phyloP scores from a whole-genome alignment of 2,113 vertebrate species.

The Mola mola region DNA sequence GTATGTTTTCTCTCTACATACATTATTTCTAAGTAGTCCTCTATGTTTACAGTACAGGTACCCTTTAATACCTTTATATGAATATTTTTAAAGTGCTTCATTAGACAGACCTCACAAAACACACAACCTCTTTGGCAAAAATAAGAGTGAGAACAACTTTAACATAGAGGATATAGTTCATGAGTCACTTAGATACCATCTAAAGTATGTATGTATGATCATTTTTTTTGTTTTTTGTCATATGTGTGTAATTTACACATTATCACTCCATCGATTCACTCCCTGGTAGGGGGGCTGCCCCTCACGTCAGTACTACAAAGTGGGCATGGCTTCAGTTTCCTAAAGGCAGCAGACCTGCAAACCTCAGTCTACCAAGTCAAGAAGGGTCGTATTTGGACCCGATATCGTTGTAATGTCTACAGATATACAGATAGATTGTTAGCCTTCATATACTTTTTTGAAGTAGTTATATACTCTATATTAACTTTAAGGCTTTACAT shows the following conservation, averaged over 20 bases:
- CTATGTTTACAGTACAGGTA: not conserved
- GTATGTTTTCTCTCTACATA: conserved; percentile 2
- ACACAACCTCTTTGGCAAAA: conserved; percentile 50
- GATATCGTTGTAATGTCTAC: conserved; percentile 26
- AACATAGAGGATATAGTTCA: no score
- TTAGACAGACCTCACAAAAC: conserved; percentile 31
- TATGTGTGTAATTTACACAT: not conserved
- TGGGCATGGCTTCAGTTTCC: conserved; percentile 75
- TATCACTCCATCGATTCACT: not conserved
- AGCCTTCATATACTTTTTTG: conserved; percentile 10
- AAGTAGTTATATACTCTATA: conserved; percentile 9
- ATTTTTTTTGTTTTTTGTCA: no score
- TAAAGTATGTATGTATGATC: no score
- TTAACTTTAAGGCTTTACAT: conserved; percentile 62
- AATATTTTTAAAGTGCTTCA: conserved; percentile 54
- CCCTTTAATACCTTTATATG: not conserved
- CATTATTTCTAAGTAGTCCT: not conserved
- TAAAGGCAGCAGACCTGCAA: conserved; percentile 61
- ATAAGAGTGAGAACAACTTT: conserved; percentile 8
- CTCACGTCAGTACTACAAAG: conserved; percentile 50
- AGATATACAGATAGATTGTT: conserved; percentile 19
- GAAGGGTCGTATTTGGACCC: conserved; percentile 18
- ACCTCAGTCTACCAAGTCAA: conserved; percentile 44
- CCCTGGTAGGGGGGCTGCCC: conserved; percentile 16
- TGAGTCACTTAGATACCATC: no score